phyloP scores from a whole-genome alignment of 2,888 invertebrate species.

The Melipona beecheii region DNA sequence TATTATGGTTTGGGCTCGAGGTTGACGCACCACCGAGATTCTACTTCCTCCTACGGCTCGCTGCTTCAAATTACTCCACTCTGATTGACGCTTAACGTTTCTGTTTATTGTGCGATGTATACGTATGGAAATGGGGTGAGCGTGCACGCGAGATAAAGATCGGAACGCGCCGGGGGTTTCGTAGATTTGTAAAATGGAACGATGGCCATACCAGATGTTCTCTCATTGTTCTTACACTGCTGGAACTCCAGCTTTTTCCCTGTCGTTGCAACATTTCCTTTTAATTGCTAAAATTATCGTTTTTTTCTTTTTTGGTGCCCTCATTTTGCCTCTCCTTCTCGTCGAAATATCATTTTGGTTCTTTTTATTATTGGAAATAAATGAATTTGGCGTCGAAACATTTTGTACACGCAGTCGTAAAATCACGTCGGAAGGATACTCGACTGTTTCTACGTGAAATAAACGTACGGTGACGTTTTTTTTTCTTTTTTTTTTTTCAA shows the following conservation, averaged over 20 bases:
- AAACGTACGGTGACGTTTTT: neutral
- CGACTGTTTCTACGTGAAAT: neutral
- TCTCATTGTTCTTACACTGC: neutral
- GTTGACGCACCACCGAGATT: conserved; percentile 35
- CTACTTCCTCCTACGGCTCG: conserved; percentile 21
- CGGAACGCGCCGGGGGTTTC: neutral
- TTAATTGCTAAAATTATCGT: neutral
- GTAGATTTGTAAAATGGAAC: neutral
- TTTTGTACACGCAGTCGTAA: neutral
- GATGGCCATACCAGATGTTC: neutral
- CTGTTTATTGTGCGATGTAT: conserved; percentile 6
- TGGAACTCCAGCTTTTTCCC: neutral
- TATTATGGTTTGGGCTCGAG: conserved; percentile 53
- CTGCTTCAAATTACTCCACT: neutral
- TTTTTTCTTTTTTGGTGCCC: neutral
- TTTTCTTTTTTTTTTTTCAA: neutral
- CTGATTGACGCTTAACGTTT: conserved; percentile 30
- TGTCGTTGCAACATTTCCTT: neutral
- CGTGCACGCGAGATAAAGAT: conserved; percentile 11
- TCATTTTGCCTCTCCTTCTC: too few species aligned
- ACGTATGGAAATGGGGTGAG: neutral
- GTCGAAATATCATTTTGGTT: neutral
- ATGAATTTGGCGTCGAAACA: neutral
- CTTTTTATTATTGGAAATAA: neutral
- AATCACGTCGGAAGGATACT: neutral